These are phyloP conservation scores for Schizothorax lantsangensis DNA, from an alignment of 2,797 vertebrate species.

Conservation along the genomic window DNA sequence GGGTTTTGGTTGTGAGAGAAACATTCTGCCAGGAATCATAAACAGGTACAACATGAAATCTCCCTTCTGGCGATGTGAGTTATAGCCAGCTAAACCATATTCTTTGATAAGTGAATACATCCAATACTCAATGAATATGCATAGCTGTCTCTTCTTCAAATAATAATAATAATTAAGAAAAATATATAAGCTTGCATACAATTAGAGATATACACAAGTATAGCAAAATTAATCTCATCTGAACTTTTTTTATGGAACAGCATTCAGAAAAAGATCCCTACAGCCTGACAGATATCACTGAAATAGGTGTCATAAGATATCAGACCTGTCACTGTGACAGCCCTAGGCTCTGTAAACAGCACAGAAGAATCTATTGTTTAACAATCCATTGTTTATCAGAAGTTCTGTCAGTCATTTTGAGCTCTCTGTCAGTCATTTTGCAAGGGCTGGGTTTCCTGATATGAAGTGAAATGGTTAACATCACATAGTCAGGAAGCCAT, in stretches of 20 bases:
- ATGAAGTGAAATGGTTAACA: neutral
- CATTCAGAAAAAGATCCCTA: neutral
- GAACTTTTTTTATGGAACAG: neutral
- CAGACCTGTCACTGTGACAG: slow-evolving; percentile 27
- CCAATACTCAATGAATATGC: neutral
- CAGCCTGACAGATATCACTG: slow-evolving; percentile 18
- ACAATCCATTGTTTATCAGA: slow-evolving; percentile 2
- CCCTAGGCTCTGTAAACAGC: slow-evolving; percentile 26
- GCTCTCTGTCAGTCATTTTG: slow-evolving; percentile 1
- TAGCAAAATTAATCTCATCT: neutral
- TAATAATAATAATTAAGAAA: neutral
- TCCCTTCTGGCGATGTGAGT: neutral
- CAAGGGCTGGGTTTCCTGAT: neutral
- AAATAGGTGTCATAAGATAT: slow-evolving; percentile 19
- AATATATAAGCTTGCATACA: neutral
- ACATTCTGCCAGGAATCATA: slow-evolving; percentile 3
- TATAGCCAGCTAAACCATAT: neutral
- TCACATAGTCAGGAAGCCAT: neutral
- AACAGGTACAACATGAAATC: neutral
- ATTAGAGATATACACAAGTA: neutral
- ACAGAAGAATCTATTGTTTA: neutral
- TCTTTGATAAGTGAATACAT: slow-evolving; percentile 11
- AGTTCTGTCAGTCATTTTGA: slow-evolving; percentile 16
- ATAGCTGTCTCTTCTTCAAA: neutral
- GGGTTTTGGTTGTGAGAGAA: neutral